Conservation (phyloP, 2,888 invertebrate species). For the Erebia palarica region DNA sequence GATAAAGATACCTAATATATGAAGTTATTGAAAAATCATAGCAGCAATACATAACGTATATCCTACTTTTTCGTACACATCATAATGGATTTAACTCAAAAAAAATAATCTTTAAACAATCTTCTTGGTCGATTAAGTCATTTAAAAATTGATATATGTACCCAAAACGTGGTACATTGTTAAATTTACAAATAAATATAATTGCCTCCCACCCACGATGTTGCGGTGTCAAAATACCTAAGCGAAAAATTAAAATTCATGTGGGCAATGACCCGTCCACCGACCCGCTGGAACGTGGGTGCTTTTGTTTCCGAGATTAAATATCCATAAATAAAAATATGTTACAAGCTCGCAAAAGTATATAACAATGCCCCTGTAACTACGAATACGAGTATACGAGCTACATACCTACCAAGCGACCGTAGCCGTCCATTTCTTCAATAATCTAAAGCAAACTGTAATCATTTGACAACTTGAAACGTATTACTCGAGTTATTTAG, state of each 20-base stretch:
- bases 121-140: too few relatives aligned
- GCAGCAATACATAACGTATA: too few relatives aligned
- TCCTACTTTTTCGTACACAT: too few relatives aligned
- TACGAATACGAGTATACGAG: too few relatives aligned
- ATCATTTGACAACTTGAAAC: too few relatives aligned
- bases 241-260: constrained; percentile 2
- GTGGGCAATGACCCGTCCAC: constrained; percentile 3
- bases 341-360: neutral
- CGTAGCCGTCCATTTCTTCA: too few relatives aligned
- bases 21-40: too few relatives aligned
- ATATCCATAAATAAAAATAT: neutral
- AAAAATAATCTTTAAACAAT: too few relatives aligned
- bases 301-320: constrained; percentile 8
- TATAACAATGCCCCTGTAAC: neutral
- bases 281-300: neutral
- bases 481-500: too few relatives aligned
- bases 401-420: neutral
- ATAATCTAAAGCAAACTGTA: too few relatives aligned
- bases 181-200: neutral
- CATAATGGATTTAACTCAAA: neutral
- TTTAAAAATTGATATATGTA: neutral
- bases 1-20: too few relatives aligned
- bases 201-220: neutral
- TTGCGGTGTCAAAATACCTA: neutral
- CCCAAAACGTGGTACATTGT: neutral